Conservation (phyloP, 2,113 vertebrate species). For the Grantiella picta region DNA sequence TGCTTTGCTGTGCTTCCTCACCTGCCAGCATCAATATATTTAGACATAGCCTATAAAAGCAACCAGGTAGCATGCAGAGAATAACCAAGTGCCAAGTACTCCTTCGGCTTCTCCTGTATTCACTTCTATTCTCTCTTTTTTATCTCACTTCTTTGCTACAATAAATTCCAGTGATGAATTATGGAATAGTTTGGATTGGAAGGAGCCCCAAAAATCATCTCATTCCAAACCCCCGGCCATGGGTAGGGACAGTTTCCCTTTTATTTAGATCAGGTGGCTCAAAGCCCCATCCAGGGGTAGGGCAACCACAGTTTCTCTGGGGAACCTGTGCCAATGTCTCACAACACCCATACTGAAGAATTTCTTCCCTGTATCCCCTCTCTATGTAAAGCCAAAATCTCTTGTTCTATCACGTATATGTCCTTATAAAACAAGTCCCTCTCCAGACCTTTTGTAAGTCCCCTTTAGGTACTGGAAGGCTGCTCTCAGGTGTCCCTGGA, state of each 20-base stretch:
- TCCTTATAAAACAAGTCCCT: not conserved
- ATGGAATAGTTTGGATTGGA: not conserved
- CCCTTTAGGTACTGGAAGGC: not conserved
- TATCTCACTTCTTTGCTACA: not conserved
- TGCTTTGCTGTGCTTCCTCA: conserved; percentile 25
- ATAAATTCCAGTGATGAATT: not conserved
- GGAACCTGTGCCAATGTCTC: not conserved
- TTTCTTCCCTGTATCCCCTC: not conserved
- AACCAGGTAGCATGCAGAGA: not conserved
- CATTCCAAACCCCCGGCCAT: not conserved
- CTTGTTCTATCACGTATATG: not conserved
- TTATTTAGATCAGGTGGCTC: not conserved
- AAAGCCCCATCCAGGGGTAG: not conserved
- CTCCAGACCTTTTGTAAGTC: not conserved
- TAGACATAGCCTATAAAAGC: conserved; percentile 1
- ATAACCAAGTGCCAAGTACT: not conserved
- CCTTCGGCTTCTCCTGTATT: not conserved
- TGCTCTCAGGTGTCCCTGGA: not conserved
- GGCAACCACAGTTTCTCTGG: not conserved
- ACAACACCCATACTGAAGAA: not conserved
- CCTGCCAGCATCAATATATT: conserved; percentile 42
- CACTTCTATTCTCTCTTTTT: not conserved
- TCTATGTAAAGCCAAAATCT: not conserved
- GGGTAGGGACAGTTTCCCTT: not conserved
- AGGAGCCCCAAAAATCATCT: not conserved